Percentiles rank a stretch among this genome's conserved stretches.
These are phyloP conservation scores for Clinocottus analis DNA, from an alignment of 2,113 vertebrate genomes.

Conservation along the genomic window DNA sequence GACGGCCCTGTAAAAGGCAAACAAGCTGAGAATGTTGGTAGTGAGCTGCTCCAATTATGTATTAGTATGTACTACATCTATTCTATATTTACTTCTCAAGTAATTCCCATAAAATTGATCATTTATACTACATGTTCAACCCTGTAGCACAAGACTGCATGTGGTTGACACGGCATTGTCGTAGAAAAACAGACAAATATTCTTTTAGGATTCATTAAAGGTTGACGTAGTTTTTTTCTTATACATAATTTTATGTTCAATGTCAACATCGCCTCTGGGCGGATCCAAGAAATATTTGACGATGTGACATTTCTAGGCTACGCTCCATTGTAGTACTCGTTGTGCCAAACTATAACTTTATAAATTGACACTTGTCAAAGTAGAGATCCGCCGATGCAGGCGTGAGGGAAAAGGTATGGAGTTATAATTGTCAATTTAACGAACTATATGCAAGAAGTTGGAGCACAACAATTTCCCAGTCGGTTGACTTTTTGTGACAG, in stretches of 20 bases:
- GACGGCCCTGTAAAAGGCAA: slow-evolving; percentile 20
- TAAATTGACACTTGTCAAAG: slow-evolving; percentile 10
- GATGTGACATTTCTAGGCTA: slow-evolving; percentile 22
- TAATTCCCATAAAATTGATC: not conserved
- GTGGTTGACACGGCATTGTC: not conserved
- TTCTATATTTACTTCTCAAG: not conserved
- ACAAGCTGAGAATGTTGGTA: slow-evolving; percentile 17
- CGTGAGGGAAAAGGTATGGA: not conserved
- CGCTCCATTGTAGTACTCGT: not conserved
- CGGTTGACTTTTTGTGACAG: slow-evolving; percentile 12
- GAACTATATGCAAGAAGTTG: not conserved
- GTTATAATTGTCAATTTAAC: slow-evolving; percentile 4
- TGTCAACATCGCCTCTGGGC: slow-evolving; percentile 23
- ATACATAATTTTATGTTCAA: not conserved
- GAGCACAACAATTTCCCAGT: slow-evolving; percentile 18
- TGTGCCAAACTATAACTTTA: slow-evolving; percentile 19
- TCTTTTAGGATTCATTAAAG: not conserved
- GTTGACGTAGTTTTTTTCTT: not conserved
- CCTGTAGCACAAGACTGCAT: not conserved
- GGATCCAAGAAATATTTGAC: slow-evolving; percentile 2
- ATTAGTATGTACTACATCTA: not conserved
- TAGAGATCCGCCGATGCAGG: not conserved
- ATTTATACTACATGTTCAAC: not conserved
- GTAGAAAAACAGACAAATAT: not conserved
- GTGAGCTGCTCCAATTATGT: slow-evolving; percentile 3